A percentile compares a stretch with the other conserved stretches of the same genome.
Conservation (phyloP, 2,113 vertebrate genomes). For the Ctenodactylus gundi region DNA sequence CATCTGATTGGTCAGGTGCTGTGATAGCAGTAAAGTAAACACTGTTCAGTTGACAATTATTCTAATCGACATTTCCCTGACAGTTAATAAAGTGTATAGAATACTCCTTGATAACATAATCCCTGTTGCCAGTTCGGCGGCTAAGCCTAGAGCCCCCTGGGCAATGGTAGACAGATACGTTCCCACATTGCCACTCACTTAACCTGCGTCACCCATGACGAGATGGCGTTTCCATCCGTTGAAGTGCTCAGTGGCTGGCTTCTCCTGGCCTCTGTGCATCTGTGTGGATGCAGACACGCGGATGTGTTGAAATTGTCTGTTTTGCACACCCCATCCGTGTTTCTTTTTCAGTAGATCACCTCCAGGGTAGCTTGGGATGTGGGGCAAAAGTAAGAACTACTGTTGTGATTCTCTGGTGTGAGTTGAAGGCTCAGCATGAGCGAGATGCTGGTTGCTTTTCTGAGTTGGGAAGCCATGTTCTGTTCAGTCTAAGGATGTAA, state of each 20-base stretch:
- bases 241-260: constrained; percentile 72
- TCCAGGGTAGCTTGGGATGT: not conserved
- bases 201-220: constrained; percentile 80
- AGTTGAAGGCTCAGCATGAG: constrained; percentile 30
- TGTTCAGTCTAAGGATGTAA: not conserved
- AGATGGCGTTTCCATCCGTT: constrained; percentile 78
- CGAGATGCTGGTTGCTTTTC: constrained; percentile 24
- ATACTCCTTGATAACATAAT: constrained; percentile 78
- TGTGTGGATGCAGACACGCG: constrained; percentile 53
- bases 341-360: not conserved
- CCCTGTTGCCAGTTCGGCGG: constrained; percentile 79
- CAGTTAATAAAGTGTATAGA: constrained; percentile 81
- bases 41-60: constrained; percentile 69
- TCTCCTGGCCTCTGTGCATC: constrained; percentile 25
- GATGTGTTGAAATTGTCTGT: constrained; percentile 43
- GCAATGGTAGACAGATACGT: constrained; percentile 78
- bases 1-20: constrained; percentile 52
- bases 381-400: not conserved
- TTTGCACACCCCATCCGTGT: not conserved
- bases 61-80: constrained; percentile 75
- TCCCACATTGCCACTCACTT: constrained; percentile 80
- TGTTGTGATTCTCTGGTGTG: constrained; percentile 11
- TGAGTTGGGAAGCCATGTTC: not conserved
- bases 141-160: constrained; percentile 77
- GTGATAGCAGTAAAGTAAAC: constrained; percentile 53